These are phyloP conservation scores for Boleophthalmus pectinirostris DNA, from an alignment of 2,113 vertebrate species.

Conservation along the genomic window DNA sequence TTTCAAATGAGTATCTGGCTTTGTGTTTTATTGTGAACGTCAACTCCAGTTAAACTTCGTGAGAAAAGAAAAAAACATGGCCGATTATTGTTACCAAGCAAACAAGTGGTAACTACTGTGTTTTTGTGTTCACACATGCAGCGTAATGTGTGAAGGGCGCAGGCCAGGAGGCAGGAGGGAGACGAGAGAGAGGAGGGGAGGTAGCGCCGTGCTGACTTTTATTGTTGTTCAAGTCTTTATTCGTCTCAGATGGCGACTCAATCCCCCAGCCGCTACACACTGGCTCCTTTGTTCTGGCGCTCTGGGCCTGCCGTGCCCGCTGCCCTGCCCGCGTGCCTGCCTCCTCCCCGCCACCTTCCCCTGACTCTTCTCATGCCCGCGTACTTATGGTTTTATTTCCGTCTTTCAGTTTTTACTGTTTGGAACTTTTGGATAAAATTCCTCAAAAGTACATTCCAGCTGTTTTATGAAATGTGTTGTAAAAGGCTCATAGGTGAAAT, in stretches of 20 bases:
- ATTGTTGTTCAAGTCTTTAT: constrained; percentile 76
- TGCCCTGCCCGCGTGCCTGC: background rate
- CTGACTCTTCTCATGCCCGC: constrained; percentile 30
- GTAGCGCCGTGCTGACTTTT: constrained; percentile 68
- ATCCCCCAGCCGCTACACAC: constrained; percentile 65
- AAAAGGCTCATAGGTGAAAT: background rate
- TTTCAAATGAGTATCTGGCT: constrained; percentile 13
- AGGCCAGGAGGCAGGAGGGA: background rate
- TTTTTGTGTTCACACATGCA: constrained; percentile 1
- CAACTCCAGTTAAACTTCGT: constrained; percentile 16
- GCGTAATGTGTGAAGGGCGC: constrained; percentile 7
- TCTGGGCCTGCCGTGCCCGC: background rate
- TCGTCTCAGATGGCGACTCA: constrained; percentile 70
- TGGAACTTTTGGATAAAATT: background rate
- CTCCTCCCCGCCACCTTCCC: constrained; percentile 7
- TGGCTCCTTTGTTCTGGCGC: constrained; percentile 67
- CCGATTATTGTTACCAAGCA: constrained; percentile 33
- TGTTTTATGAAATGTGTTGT: constrained; percentile 1
- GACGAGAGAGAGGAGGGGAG: constrained; percentile 38
- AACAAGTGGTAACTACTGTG: constrained; percentile 3
- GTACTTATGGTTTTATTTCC: constrained; percentile 3
- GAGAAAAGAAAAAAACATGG: background rate
- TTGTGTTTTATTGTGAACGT: constrained; percentile 21
- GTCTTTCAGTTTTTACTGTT: background rate
- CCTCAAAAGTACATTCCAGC: constrained; percentile 4